Base-by-base conservation (phyloP, 2,113 vertebrate genomes). In the Aldabrachelys gigantea region DNA sequence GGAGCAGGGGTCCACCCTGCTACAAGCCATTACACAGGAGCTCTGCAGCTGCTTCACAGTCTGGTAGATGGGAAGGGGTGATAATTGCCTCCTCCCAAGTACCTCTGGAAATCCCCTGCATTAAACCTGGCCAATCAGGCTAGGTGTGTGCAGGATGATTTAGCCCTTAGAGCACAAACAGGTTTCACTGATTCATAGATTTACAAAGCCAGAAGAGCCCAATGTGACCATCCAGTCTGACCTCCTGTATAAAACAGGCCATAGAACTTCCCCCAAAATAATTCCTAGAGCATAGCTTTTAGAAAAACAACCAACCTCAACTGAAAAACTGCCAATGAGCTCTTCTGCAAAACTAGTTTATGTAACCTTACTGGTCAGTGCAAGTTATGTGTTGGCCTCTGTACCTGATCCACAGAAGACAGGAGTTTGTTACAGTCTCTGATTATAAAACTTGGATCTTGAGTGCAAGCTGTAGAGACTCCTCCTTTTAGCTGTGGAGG, bases 361-460 rank as follows among this genome's bases (percentile, higher is more conserved):
- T 21, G 35, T 19, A n/a, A 8, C 17, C 17, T n/a, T 69, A n/a
- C 35, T 50, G 50, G n/a, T 92, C 49, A 44, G 9, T 69, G 19
- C 38, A 87, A 65, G 0, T 1, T 79, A 21, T 57, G 29, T 84
- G 14, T 1, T 0, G 50, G 56, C 81, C 89, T 44, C 72, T 44
- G 22, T 76, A 76, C 22, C 21, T 21, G 24, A 16, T 69, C 62
- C 72, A 69, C 65, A 25, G n/a, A 75, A n/a, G 69, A 35, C 4
- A n/a, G 19, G 38, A 24, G 80, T n/a, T 5, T 0, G 0, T 1
- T 0, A 44, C 50, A 6, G 65, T n/a, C 57, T 80, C 85, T 47
- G n/a, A 35, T 78, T 85, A 82, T 16, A 0, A 22, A 12, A 41
- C 8, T 38, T 1, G 0, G 7, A 31, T 92, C 3, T 0, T 6